Conservation (phyloP, 2,797 vertebrate genomes). For the Melanotaenia nigrans region DNA sequence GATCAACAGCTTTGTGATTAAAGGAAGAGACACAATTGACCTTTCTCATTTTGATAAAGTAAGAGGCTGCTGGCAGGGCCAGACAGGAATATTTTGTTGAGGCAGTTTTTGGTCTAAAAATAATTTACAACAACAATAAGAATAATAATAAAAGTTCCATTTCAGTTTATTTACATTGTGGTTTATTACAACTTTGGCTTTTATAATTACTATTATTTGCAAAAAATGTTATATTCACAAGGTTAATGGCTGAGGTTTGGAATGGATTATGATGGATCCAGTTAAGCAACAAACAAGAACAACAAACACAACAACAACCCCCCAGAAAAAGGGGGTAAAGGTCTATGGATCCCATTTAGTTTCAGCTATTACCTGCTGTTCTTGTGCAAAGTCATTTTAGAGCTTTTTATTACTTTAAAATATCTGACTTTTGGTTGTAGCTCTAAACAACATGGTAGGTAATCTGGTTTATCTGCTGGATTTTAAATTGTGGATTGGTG, state of each 20-base stretch:
- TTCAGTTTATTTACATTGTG: not conserved
- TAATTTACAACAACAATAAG: not conserved
- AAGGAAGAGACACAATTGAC: slow-evolving; percentile 8
- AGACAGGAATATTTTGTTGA: not conserved
- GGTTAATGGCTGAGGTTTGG: not conserved
- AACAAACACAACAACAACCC: not conserved
- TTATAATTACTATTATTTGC: not conserved
- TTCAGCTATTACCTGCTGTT: slow-evolving; percentile 2
- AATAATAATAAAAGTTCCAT: not conserved
- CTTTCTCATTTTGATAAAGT: not conserved
- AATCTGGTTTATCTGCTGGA: not conserved
- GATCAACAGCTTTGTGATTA: slow-evolving; percentile 13
- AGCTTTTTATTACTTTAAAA: not conserved
- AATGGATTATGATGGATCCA: not conserved
- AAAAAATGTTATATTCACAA: not conserved
- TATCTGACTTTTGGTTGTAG: not conserved
- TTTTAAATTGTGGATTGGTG: not conserved
- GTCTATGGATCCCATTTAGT: not conserved
- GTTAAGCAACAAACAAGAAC: not conserved
- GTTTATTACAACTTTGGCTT: slow-evolving; percentile 3
- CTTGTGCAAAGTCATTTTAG: not conserved
- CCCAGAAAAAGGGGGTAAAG: not conserved
- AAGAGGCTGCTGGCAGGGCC: not conserved
- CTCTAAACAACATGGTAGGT: not conserved
- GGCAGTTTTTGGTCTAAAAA: not conserved